These are phyloP conservation scores for Diorhabda sublineata DNA, from an alignment of 1,140 invertebrate species.

Conservation along the genomic window DNA sequence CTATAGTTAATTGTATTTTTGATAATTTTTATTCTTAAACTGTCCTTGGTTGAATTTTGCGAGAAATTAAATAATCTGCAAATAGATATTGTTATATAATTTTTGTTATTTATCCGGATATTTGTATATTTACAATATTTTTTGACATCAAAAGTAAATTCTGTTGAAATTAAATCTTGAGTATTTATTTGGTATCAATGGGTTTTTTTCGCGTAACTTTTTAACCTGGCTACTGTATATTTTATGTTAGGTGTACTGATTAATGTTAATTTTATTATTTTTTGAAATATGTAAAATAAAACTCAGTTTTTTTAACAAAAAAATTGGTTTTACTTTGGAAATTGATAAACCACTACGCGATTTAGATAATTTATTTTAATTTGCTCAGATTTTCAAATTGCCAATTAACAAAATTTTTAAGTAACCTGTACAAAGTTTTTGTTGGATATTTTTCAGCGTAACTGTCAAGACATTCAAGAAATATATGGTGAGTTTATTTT, in stretches of 20 bases:
- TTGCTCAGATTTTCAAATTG: too few relatives aligned
- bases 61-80: conserved; percentile 11
- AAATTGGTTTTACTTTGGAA: conserved; percentile 8
- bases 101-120: conserved; percentile 17
- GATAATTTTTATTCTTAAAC: not conserved
- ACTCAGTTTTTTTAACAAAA: conserved; percentile 13
- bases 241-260: conserved; percentile 24
- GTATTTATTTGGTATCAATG: not conserved
- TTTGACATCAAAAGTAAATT: conserved; percentile 21
- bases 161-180: not conserved
- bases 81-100: conserved; percentile 11
- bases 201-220: conserved; percentile 7
- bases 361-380: too few relatives aligned
- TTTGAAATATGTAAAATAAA: conserved; percentile 18
- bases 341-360: not conserved
- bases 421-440: too few relatives aligned
- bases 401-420: too few relatives aligned
- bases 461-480: too few relatives aligned
- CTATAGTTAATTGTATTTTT: conserved; percentile 8
- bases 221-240: conserved; percentile 8
- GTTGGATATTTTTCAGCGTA: too few relatives aligned
- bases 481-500: too few relatives aligned
- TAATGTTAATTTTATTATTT: conserved; percentile 26
- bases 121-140: conserved; percentile 11
- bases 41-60: not conserved